Evolutionary conservation across 1,140 invertebrate species (phyloP), one percentile per base, ranked within the genome.

Genomic region (Venturia canescens): DNA sequence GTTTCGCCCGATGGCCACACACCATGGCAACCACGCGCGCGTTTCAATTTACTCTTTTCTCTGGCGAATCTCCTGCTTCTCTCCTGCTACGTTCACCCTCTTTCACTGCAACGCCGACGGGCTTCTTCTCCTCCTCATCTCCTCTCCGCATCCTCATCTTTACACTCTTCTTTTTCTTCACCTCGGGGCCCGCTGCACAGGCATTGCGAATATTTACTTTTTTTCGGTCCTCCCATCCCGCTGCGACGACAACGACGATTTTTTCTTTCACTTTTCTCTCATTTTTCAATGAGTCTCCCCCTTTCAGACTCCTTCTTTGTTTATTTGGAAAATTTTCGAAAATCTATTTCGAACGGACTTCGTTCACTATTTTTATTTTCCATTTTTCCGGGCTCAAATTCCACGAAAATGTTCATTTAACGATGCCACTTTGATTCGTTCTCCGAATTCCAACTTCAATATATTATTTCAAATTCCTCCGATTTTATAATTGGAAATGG

Each of bases 1-100:
- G 86, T 88, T 87, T 79, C 69, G 78, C 78, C 48, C 74, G 66
- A 78, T 82, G 50, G 74, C 78, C 80, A 83, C 81, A 31, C 57
- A 63, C 57, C 31, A 26, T 77, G 29, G 57, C 80, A 83, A 82
- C 80, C 66, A 23, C 66, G 27, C 27, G 26, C 81, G 78, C 29
- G 74, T 81, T 83, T 83, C 80, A 80, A 85, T 83, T 82, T 82
- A 82, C 80, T 82, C 74, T 82, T 82, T 82, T 80, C 50, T 88
- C 85, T 87, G 83, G 57, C 16, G 63, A 83, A 86, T 88, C 87
- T 87, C 82, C 79, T n/a, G n/a, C n/a, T 71, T 80, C 84, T 83
- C 66, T 77, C 80, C 71, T 80, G 31, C 44, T 44, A 44, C 15
- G 79, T 63, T 80, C 50, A 79, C 48, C 48, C 23, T 81, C 79